Evolutionary conservation across 92 coral and sea anemone species (phyloP).

Genomic region (Parazoanthus darwini): DNA sequence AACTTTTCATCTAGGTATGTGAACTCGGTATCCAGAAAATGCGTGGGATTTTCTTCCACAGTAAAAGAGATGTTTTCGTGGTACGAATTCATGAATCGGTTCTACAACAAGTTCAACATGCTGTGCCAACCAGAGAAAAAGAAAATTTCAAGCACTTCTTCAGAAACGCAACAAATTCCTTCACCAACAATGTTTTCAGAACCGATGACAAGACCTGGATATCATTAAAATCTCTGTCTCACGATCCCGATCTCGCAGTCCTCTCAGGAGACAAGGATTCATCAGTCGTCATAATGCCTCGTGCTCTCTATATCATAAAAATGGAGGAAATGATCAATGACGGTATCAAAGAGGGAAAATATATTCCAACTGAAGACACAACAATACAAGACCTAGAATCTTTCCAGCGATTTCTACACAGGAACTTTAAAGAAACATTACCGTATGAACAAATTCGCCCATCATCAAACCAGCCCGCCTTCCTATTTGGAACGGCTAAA

Average conservation of each 20-base stretch:
- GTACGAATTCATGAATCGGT: slow-evolving; percentile 27
- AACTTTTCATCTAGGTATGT: slow-evolving; percentile 7
- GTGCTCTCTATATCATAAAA: slow-evolving; percentile 18
- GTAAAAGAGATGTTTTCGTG: slow-evolving; percentile 16
- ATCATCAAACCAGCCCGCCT: slow-evolving; percentile 34
- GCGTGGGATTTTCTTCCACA: slow-evolving; percentile 8
- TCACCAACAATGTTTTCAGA: slow-evolving; percentile 43
- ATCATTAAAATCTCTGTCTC: slow-evolving; percentile 20
- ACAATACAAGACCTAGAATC: slow-evolving; percentile 29
- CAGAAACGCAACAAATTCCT: slow-evolving; percentile 43
- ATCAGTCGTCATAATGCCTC: background rate
- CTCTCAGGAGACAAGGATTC: slow-evolving; percentile 29
- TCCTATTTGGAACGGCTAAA: slow-evolving; percentile 42
- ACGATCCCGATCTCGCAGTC: slow-evolving; percentile 37
- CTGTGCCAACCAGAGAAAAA: slow-evolving; percentile 29
- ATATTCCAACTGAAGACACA: slow-evolving; percentile 33
- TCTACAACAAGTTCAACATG: slow-evolving; percentile 33
- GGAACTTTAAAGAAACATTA: slow-evolving; percentile 40
- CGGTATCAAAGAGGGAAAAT: slow-evolving; percentile 53
- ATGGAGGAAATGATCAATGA: slow-evolving; percentile 39
- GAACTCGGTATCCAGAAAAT: slow-evolving; percentile 3
- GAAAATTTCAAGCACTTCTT: slow-evolving; percentile 46
- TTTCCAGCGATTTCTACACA: slow-evolving; percentile 37
- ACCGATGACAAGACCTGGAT: slow-evolving; percentile 39
- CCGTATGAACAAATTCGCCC: slow-evolving; percentile 36